Conservation (phyloP, 2,113 vertebrate species). For the Steatornis caripensis region DNA sequence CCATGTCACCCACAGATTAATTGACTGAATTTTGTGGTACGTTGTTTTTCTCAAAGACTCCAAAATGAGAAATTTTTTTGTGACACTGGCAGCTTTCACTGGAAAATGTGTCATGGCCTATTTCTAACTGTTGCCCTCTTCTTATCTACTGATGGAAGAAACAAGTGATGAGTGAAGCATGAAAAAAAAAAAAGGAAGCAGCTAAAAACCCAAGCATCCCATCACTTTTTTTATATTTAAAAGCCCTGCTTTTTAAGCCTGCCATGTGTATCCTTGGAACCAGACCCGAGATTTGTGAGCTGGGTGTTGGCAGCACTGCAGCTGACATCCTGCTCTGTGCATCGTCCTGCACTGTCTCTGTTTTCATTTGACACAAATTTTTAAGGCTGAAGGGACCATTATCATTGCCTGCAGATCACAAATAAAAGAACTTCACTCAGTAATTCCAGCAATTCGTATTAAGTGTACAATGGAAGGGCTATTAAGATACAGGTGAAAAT, state of each 20-base stretch:
- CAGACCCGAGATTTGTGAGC: neutral
- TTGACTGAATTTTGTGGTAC: neutral
- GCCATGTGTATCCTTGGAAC: neutral
- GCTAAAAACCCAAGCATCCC: neutral
- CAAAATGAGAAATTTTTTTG: neutral
- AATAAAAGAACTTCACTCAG: neutral
- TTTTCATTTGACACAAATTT: neutral
- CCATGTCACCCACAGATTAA: neutral
- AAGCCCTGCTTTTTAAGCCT: neutral
- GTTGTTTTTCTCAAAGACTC: neutral
- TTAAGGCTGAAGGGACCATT: neutral
- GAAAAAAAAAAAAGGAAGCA: neutral
- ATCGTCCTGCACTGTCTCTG: neutral
- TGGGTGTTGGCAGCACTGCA: neutral
- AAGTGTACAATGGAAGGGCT: neutral
- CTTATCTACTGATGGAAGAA: neutral
- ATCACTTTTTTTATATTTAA: neutral
- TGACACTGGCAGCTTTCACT: neutral
- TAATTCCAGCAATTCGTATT: neutral
- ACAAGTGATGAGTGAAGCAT: neutral
- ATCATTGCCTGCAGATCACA: neutral
- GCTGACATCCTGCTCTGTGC: neutral
- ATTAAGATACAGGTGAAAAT: neutral
- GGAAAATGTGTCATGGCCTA: neutral
- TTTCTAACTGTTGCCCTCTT: neutral